Evolutionary conservation across 2,113 vertebrate species (phyloP).

Genomic region (Cyprinodon variegatus): DNA sequence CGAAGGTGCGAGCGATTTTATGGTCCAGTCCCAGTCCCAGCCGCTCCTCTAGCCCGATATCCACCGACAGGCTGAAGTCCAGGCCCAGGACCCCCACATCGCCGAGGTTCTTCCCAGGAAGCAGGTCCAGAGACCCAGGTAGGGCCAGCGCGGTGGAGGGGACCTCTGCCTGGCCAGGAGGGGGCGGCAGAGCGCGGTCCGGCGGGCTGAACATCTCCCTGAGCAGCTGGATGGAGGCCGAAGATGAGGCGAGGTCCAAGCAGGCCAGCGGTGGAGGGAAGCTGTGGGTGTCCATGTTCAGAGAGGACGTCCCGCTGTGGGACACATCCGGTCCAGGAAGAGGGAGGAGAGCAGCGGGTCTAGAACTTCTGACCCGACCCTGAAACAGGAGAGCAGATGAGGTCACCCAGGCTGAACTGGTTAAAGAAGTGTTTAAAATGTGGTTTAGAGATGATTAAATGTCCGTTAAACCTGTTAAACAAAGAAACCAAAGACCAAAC

Average conservation of each 20-base stretch:
- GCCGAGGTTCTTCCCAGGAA: background rate
- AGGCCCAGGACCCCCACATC: slow-evolving; percentile 36
- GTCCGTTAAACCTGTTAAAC: too few species aligned
- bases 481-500: too few species aligned
- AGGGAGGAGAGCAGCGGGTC: slow-evolving; percentile 39
- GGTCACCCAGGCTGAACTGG: background rate
- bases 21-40: slow-evolving; percentile 50
- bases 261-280: slow-evolving; percentile 50
- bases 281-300: slow-evolving; percentile 10
- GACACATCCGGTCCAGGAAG: slow-evolving; percentile 22
- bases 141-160: slow-evolving; percentile 35
- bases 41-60: slow-evolving; percentile 57
- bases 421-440: background rate
- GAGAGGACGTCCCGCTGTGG: slow-evolving; percentile 27
- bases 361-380: slow-evolving; percentile 56
- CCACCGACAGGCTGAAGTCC: slow-evolving; percentile 28
- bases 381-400: slow-evolving; percentile 9
- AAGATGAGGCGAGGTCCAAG: slow-evolving; percentile 60
- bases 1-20: slow-evolving; percentile 29
- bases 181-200: background rate
- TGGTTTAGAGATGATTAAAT: background rate
- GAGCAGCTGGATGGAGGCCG: slow-evolving; percentile 53
- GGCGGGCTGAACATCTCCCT: slow-evolving; percentile 28
- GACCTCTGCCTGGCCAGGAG: background rate
- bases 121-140: slow-evolving; percentile 14